phyloP scores from a whole-genome alignment of 2,113 vertebrate species.

The Aramus guarauna region DNA sequence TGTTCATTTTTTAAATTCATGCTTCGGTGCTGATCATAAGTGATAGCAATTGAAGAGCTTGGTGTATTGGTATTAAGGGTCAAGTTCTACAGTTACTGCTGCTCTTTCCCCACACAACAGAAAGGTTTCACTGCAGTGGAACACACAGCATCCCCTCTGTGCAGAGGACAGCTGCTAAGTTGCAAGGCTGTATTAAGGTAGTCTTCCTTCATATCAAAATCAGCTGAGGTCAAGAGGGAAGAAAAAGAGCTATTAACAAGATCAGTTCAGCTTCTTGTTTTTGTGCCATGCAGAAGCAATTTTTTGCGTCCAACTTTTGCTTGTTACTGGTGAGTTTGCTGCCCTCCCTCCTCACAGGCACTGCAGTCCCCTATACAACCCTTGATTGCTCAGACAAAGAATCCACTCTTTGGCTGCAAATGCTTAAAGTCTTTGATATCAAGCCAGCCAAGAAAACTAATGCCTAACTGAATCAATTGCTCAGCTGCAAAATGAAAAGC shows the following conservation, averaged over 20 bases:
- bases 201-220: neutral
- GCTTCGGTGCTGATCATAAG: neutral
- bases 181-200: neutral
- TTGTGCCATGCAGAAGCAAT: neutral
- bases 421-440: slow-evolving; percentile 7
- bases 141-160: neutral
- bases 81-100: neutral
- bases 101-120: neutral
- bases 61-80: neutral
- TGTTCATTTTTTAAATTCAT: neutral
- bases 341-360: neutral
- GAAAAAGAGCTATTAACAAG: neutral
- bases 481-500: slow-evolving; percentile 56
- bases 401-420: neutral
- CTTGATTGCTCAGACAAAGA: slow-evolving; percentile 28
- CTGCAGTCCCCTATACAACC: neutral
- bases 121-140: neutral
- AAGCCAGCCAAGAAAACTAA: slow-evolving; percentile 17
- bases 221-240: neutral
- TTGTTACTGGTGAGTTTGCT: neutral
- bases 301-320: neutral
- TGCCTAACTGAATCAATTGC: slow-evolving; percentile 20
- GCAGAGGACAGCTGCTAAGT: neutral
- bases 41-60: neutral
- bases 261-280: neutral